phyloP scores from a whole-genome alignment of 1,140 invertebrate species.

The Drosophila aff. region DNA sequence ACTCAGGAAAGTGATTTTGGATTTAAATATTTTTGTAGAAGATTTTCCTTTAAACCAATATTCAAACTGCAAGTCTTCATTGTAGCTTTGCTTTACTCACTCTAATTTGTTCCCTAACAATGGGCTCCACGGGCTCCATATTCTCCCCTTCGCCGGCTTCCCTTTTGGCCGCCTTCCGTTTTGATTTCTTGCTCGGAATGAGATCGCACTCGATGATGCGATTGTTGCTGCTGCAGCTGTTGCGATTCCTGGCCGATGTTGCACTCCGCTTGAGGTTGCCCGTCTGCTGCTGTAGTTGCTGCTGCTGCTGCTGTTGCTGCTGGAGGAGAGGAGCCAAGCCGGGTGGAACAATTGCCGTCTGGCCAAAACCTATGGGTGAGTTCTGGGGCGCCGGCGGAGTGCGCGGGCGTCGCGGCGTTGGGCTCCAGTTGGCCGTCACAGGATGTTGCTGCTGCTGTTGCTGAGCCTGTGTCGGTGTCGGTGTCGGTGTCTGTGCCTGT shows the following conservation, averaged over 20 bases:
- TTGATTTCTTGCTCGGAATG: conserved; percentile 81
- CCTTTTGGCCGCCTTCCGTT: conserved; percentile 63
- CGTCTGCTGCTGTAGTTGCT: conserved; percentile 29
- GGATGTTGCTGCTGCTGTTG: conserved; percentile 35
- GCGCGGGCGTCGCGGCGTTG: conserved; percentile 59
- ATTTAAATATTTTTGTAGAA: background rate
- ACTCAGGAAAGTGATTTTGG: background rate
- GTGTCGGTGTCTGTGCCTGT: conserved; percentile 1
- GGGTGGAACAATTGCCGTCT: conserved; percentile 47
- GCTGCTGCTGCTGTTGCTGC: conserved; percentile 48
- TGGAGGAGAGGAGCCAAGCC: conserved; percentile 66
- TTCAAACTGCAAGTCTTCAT: background rate
- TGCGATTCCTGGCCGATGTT: conserved; percentile 38
- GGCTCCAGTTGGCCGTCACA: conserved; percentile 61
- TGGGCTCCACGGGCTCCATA: conserved; percentile 50
- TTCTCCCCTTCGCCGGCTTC: conserved; percentile 40
- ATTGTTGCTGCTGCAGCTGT: conserved; percentile 51
- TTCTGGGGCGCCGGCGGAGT: conserved; percentile 78
- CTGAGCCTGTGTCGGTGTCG: background rate
- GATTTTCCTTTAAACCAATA: background rate
- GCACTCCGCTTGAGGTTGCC: conserved; percentile 32
- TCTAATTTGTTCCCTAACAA: conserved; percentile 70
- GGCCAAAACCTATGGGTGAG: conserved; percentile 71
- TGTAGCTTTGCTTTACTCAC: conserved; percentile 35
- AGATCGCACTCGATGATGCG: conserved; percentile 80